Evolutionary conservation across 2,797 vertebrate species (phyloP), one percentile per base, ranked within the genome.

Genomic region (Emys orbicularis): DNA sequence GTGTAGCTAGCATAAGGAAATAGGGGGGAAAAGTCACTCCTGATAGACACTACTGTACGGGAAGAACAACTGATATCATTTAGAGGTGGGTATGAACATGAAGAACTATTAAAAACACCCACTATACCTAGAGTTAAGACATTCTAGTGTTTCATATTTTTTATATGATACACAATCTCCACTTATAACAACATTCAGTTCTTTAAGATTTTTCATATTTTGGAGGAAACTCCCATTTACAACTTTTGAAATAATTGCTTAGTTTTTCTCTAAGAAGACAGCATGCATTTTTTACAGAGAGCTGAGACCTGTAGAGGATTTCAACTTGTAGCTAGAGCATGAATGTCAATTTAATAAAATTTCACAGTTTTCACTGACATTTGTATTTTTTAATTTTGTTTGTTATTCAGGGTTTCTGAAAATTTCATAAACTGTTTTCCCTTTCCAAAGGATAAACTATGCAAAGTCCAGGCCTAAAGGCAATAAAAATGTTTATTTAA

Each of bases 381-480:
- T 3, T 44, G 81, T 87, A 80, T 50, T 34, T 87, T 91, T 59
- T 31, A 90, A 89, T 18, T 6, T 74, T 76, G 11, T n/a, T 68
- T 74, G 59, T 83, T 90, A n/a, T 79, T 5, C 0, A 31, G 15
- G 27, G 52, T 6, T 19, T 84, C 79, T 84, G 84, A 44, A 76
- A 47, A 47, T 44, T 29, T 44, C 23, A 76, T 23, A 81, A 96
- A 89, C 18, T 61, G 27, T 3, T 31, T 85, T 84, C 77, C 49
- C 3, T 25, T 88, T 84, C 82, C 57, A 18, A 21, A 88, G 84
- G 83, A 81, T 3, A 68, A 92, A 85, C 11, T 72, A 90, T 56
- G 84, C 2, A 90, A 92, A 90, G 84, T 59, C 23, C 80, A 74
- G 79, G 86, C 83, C 52, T 92, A 80, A 92, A 81, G 56, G n/a